Percentiles rank a stretch among this genome's conserved stretches.
Conservation (phyloP, 2,113 vertebrate genomes). For the Carettochelys insculpta region DNA sequence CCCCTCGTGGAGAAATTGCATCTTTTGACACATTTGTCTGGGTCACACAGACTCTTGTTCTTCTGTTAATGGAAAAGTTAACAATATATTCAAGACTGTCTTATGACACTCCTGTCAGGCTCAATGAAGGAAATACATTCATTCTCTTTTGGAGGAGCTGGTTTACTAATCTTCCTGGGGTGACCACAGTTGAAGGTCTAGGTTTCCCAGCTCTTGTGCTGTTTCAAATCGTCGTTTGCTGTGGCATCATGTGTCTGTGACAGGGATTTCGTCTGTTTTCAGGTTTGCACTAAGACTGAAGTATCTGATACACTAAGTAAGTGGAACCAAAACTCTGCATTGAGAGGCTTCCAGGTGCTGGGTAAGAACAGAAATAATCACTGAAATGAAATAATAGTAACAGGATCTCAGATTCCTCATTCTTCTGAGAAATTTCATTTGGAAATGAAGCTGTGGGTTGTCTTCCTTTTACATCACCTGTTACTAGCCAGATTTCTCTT, state of each 20-base stretch:
- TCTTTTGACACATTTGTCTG: neutral
- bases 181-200: neutral
- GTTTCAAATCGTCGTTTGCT: neutral
- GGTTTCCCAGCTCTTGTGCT: neutral
- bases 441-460: too few species aligned
- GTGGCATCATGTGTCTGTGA: neutral
- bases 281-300: neutral
- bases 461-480: neutral
- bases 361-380: neutral
- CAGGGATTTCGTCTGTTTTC: neutral
- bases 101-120: neutral
- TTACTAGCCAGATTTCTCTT: neutral
- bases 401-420: neutral
- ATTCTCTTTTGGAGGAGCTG: neutral
- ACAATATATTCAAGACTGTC: neutral
- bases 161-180: neutral
- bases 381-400: neutral
- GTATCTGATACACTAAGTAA: neutral
- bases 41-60: neutral
- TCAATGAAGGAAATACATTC: neutral
- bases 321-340: neutral
- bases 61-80: neutral
- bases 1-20: neutral
- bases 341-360: neutral
- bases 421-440: neutral